Conservation (phyloP, 2,113 vertebrate species). For the Smithornis capensis region DNA sequence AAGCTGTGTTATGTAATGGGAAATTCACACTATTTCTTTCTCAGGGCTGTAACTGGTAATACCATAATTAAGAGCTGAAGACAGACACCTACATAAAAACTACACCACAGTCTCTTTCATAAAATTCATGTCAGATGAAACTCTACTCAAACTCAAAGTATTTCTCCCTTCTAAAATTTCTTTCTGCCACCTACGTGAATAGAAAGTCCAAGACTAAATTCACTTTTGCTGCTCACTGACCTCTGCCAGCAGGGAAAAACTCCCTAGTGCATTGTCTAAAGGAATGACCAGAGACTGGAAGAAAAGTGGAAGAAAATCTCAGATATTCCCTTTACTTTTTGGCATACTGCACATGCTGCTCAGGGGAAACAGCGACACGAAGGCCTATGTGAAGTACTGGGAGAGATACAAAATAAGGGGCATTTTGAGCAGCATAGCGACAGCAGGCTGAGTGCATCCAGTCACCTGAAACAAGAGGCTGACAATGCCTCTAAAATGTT, state of each 20-base stretch:
- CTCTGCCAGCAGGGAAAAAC: background rate
- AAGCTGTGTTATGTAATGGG: conserved; percentile 25
- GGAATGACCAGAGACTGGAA: background rate
- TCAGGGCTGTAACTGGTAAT: background rate
- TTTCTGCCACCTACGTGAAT: background rate
- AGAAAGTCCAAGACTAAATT: background rate
- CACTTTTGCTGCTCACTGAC: background rate
- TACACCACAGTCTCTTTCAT: background rate
- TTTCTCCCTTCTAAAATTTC: background rate
- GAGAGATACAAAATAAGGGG: background rate
- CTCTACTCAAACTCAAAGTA: background rate
- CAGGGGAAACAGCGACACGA: background rate
- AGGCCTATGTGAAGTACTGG: background rate
- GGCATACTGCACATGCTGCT: background rate
- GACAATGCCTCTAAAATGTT: background rate
- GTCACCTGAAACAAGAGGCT: background rate
- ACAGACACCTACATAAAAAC: background rate
- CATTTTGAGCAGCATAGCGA: background rate
- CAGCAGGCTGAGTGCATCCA: background rate
- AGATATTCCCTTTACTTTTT: background rate
- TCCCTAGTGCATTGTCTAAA: background rate
- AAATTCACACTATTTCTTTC: conserved; percentile 7
- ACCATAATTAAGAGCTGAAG: background rate
- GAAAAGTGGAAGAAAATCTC: background rate
- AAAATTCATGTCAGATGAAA: background rate